These are phyloP conservation scores for Tetramorium alpestre DNA, from an alignment of 1,140 invertebrate species.

Conservation along the genomic window DNA sequence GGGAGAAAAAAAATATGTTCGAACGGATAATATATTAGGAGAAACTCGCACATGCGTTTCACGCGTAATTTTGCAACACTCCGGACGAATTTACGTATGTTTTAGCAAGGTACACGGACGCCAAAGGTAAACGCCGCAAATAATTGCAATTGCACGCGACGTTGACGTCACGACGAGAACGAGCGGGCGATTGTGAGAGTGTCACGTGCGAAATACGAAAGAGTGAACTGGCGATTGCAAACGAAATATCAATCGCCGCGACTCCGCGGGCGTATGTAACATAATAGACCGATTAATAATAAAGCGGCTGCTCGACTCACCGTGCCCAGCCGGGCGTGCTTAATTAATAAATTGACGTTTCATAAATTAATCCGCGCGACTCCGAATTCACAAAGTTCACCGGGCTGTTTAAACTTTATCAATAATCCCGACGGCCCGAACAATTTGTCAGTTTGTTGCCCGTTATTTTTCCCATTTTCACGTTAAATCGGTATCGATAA, in stretches of 20 bases:
- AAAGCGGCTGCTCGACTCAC: constrained; percentile 33
- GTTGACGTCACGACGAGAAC: neutral
- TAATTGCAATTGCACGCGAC: constrained; percentile 44
- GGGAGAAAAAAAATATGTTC: neutral
- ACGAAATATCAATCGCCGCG: constrained; percentile 51
- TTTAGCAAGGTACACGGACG: neutral
- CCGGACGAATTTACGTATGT: neutral
- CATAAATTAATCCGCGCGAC: constrained; percentile 53
- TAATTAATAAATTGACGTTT: constrained; percentile 62
- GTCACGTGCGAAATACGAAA: constrained; percentile 36
- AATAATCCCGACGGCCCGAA: constrained; percentile 24
- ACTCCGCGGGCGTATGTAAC: constrained; percentile 17
- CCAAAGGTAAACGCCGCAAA: constrained; percentile 30
- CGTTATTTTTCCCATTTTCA: constrained; percentile 14
- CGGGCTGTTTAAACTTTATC: constrained; percentile 38
- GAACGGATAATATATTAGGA: neutral
- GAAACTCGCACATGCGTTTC: neutral
- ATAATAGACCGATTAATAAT: constrained; percentile 59
- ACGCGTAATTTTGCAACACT: neutral
- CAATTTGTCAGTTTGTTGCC: constrained; percentile 26
- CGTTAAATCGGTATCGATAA: neutral
- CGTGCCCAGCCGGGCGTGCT: constrained; percentile 7
- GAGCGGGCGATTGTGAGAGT: constrained; percentile 38
- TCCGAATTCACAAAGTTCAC: constrained; percentile 49
- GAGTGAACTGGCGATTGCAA: constrained; percentile 26